Conservation (phyloP, 2,113 vertebrate species). For the Gallinago undulata region DNA sequence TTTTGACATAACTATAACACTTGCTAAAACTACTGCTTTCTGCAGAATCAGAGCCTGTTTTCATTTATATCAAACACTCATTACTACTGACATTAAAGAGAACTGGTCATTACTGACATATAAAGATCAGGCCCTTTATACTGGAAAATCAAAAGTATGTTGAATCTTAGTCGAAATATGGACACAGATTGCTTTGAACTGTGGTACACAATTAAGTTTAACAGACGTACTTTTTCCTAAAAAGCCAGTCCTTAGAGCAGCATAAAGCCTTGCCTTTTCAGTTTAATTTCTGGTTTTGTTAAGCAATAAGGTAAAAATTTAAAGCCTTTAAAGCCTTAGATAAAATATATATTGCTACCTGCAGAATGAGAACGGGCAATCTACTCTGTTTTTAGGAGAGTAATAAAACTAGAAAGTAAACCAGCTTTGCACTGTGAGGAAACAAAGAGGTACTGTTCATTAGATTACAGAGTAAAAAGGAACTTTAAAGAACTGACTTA, state of each 20-base stretch:
- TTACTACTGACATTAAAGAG: fast-evolving
- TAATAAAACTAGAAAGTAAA: not conserved
- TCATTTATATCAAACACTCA: not conserved
- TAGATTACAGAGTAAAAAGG: not conserved
- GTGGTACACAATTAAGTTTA: not conserved
- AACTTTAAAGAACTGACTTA: not conserved
- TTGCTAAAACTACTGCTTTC: not conserved
- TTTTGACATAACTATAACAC: not conserved
- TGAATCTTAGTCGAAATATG: not conserved
- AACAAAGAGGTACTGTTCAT: not conserved
- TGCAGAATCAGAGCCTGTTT: not conserved
- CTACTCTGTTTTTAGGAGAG: not conserved
- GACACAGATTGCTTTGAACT: not conserved
- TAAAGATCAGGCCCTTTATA: not conserved
- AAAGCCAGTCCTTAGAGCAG: not conserved
- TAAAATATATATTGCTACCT: not conserved
- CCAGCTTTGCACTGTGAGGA: not conserved
- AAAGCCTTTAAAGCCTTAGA: not conserved
- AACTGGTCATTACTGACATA: not conserved
- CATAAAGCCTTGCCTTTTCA: not conserved
- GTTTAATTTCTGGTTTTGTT: not conserved
- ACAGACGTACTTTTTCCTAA: not conserved
- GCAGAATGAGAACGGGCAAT: not conserved
- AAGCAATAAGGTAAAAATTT: not conserved
- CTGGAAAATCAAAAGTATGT: not conserved